Evolutionary conservation across 2,888 invertebrate genomes (phyloP).

Genomic region (Epinotia nisella): DNA sequence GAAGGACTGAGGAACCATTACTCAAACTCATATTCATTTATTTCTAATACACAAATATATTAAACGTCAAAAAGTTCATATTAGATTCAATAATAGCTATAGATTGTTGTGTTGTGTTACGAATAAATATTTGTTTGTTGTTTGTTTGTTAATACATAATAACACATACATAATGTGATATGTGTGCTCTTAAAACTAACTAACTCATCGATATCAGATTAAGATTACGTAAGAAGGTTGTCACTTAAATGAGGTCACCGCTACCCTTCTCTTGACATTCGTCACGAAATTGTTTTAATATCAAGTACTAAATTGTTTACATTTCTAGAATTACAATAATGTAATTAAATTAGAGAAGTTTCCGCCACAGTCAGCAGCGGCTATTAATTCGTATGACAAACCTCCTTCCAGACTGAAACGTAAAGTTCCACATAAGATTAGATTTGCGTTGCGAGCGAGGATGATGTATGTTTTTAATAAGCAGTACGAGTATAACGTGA

Average conservation of each 20-base stretch:
- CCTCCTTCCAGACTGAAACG: constrained; percentile 24
- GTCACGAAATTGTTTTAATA: constrained; percentile 18
- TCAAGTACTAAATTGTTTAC: constrained; percentile 11
- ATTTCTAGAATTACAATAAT: constrained; percentile 12
- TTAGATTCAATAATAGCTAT: too few species aligned
- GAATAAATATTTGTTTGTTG: too few species aligned
- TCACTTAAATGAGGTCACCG: background rate
- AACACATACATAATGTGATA: background rate
- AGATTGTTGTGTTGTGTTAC: too few species aligned
- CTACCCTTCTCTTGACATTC: constrained; percentile 2
- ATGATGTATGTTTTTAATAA: background rate
- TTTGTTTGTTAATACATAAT: too few species aligned
- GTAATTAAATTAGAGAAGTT: constrained; percentile 19
- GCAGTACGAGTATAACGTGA: background rate
- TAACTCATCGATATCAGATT: background rate
- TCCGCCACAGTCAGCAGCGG: background rate
- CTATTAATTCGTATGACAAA: background rate
- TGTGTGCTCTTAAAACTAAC: background rate
- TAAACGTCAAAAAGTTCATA: too few species aligned
- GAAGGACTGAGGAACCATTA: background rate
- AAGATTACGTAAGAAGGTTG: background rate
- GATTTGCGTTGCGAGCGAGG: background rate
- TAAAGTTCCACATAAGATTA: constrained; percentile 13
- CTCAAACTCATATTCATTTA: too few species aligned
- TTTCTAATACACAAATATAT: too few species aligned